phyloP scores from a whole-genome alignment of 2,888 invertebrate species.

The Eilema sororculum region DNA sequence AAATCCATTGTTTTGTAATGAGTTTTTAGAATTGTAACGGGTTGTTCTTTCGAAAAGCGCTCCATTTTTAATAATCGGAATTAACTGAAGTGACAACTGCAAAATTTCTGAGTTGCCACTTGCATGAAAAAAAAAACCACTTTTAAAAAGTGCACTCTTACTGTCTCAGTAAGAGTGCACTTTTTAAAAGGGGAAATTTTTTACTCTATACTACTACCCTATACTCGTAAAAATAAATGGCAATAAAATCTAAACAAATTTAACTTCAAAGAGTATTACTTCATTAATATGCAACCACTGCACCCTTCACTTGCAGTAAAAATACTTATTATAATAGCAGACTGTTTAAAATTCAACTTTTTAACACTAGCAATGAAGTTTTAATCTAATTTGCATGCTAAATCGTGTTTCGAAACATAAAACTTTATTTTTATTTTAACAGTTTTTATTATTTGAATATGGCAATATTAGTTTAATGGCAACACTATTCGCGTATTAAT shows the following conservation, averaged over 20 bases:
- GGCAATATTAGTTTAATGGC: background rate
- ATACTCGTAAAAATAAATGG: background rate
- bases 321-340: constrained; percentile 12
- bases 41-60: no score
- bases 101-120: no score
- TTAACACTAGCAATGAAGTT: constrained; percentile 28
- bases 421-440: constrained; percentile 19
- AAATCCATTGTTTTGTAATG: no score
- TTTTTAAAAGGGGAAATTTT: no score
- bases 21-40: no score
- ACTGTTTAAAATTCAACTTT: constrained; percentile 36
- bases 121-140: no score
- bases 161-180: no score
- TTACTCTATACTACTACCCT: no score
- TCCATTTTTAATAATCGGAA: no score
- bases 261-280: background rate
- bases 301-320: constrained; percentile 13
- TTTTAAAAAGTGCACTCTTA: no score
- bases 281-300: constrained; percentile 15
- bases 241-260: background rate
- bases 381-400: constrained; percentile 37
- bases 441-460: constrained; percentile 14
- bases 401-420: constrained; percentile 24
- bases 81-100: no score
- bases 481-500: background rate